Base-by-base conservation (phyloP, 2,888 invertebrate genomes). In the Trissoscelio sp. region DNA sequence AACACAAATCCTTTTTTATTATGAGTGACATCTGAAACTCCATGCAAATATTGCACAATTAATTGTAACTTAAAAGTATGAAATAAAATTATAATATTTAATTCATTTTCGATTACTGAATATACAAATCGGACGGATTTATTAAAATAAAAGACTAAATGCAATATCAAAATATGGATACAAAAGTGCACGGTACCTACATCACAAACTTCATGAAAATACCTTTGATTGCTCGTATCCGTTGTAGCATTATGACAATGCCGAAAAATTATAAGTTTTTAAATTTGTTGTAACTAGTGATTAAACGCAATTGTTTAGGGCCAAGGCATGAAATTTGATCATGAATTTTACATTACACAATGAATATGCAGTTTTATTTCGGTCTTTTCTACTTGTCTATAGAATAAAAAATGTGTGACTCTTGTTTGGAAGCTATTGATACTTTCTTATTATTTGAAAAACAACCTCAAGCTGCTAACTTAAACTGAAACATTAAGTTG, bases 301-400 rank as follows among this genome's bases (percentile, higher is more conserved):
- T 64, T 3, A 24, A 67, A 55, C 55, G 55, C 53, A 67, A 31
- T 37, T 31, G n/a, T 16, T 39, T 70, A 28, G 24, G 39, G 11
- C 58, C 58, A 39, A 58, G 5, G 58, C 34, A 34, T 46, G 24
- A 64, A 67, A 3, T 60, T 66, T 11, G 24, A 57, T 48, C 64
- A 14, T 67, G 37, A 16, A 70, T 51, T 79, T 53, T 60, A 53
- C 12, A 64, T 66, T 51, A 51, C 42, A 72, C 28, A 67, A 69
- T 62, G n/a, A 60, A 66, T 51, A 62, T 62, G 48, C 44, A 79
- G 79, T 58, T 66, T 72, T 79, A 79, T 79, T 79, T 79, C 72
- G 79, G 72, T 72, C 72, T 70, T 78, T 60, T 66, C 22, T 62
- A 55, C 28, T 58, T 51, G 31, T 69, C 55, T 24, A 31, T 37